Conservation (phyloP, 92 coral and sea anemone species). For the Phenganax subtilis region DNA sequence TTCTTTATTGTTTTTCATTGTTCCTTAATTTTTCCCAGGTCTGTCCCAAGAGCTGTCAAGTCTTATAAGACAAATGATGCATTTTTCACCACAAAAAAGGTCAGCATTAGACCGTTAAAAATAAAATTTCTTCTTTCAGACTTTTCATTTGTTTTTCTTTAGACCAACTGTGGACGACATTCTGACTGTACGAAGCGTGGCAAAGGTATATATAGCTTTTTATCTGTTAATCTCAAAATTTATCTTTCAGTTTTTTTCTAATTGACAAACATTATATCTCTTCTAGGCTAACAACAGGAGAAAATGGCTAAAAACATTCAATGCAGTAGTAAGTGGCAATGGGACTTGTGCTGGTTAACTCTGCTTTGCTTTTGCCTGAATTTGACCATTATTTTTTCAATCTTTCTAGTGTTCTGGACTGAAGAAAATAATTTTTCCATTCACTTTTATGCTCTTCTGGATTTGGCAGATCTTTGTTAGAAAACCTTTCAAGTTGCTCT, state of each 20-base stretch:
- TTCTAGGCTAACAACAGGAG: slow-evolving; percentile 24
- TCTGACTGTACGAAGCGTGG: slow-evolving; percentile 64
- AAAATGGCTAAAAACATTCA: slow-evolving; percentile 9
- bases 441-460: slow-evolving; percentile 21
- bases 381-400: neutral
- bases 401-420: slow-evolving; percentile 10
- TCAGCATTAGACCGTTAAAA: neutral
- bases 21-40: slow-evolving; percentile 40
- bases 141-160: neutral
- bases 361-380: neutral
- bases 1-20: neutral
- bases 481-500: slow-evolving; percentile 20
- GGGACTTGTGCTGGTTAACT: neutral
- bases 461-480: slow-evolving; percentile 24
- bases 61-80: slow-evolving; percentile 77
- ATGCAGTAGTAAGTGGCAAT: slow-evolving; percentile 12
- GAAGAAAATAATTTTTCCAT: slow-evolving; percentile 8
- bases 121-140: neutral
- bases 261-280: neutral
- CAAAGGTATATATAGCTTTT: slow-evolving; percentile 42
- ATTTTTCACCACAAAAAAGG: slow-evolving; percentile 69
- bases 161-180: slow-evolving; percentile 91
- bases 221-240: neutral
- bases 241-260: neutral
- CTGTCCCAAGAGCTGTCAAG: slow-evolving; percentile 71